Base-by-base conservation (phyloP, 2,797 vertebrate genomes). In the Cacajao melanocephalus region DNA sequence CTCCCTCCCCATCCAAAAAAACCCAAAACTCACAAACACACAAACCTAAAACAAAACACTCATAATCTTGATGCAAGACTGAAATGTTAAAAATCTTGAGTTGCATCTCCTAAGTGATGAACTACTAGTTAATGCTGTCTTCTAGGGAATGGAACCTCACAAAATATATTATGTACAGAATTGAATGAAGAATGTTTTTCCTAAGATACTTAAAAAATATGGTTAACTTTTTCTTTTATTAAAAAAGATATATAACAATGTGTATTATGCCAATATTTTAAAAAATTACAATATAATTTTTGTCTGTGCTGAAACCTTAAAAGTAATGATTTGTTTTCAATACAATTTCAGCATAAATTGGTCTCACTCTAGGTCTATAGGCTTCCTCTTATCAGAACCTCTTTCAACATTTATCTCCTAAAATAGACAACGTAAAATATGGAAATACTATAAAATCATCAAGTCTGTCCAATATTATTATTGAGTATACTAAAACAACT, bases 321-420 rank as follows among this genome's bases (percentile, higher is more conserved):
- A 89, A 84, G 11, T 76, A 78, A 86, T 52, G 3, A 72, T 84
- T 96, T 95, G 78, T 73, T 90, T 97, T 90, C 41, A 88, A 58
- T 36, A 90, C 7, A 93, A 83, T 90, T 83, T 89, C n/a, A 81
- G 22, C 33, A 80, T 84, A 33, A 52, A 67, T 57, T 95, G 55
- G 2, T 91, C 9, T 87, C 36, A 89, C 17, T 58, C 39, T 22
- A 88, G 41, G 30, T n/a, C 30, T 81, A 52, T 5, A 33, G 41
- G 14, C 19, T 95, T 92, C 12, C 28, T 57, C 55, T 88, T 67
- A 39, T 57, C 52, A 76, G 24, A 82, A 17, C 13, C 10, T 39
- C 46, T 83, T 92, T 39, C 20, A 33, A 36, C 30, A 90, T 92
- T 82, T 90, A 67, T 57, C 14, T 89, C 39, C 33, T 84, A 82